Conservation (phyloP, 1,140 invertebrate species). For the Camponotus floridanus region DNA sequence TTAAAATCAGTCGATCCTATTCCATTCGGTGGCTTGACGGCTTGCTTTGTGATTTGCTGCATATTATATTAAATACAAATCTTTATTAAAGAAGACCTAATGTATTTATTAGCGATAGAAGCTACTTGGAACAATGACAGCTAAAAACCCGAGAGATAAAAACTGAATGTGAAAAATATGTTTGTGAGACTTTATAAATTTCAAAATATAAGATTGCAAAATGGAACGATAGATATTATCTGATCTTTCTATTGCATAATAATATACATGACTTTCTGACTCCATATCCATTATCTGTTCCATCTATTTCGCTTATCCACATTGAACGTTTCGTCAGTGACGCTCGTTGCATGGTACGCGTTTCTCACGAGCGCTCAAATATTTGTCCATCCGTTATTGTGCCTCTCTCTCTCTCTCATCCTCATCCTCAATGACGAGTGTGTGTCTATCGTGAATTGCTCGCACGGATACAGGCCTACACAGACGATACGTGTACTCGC, state of each 20-base stretch:
- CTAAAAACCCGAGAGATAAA: background rate
- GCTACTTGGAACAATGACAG: background rate
- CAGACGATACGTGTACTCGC: background rate
- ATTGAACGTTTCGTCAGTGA: conserved; percentile 45
- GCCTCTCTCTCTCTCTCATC: conserved; percentile 41
- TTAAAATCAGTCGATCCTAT: background rate
- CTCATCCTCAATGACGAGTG: conserved; percentile 11
- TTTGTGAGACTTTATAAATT: background rate
- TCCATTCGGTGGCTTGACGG: background rate
- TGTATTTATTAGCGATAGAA: background rate
- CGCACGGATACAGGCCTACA: background rate
- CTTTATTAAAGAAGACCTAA: background rate
- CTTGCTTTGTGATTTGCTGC: background rate
- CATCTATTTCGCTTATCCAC: conserved; percentile 12
- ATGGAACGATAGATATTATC: background rate
- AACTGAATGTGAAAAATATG: too few relatives aligned
- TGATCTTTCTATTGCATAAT: background rate
- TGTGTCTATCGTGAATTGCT: conserved; percentile 10
- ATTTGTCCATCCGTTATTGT: conserved; percentile 72
- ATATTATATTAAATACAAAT: background rate
- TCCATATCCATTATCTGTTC: conserved; percentile 8
- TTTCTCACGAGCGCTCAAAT: conserved; percentile 67
- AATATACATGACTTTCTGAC: background rate
- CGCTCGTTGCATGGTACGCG: conserved; percentile 47
- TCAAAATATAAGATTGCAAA: background rate